Conservation (phyloP, 2,888 invertebrate species). For the Plemyria rubiginata region DNA sequence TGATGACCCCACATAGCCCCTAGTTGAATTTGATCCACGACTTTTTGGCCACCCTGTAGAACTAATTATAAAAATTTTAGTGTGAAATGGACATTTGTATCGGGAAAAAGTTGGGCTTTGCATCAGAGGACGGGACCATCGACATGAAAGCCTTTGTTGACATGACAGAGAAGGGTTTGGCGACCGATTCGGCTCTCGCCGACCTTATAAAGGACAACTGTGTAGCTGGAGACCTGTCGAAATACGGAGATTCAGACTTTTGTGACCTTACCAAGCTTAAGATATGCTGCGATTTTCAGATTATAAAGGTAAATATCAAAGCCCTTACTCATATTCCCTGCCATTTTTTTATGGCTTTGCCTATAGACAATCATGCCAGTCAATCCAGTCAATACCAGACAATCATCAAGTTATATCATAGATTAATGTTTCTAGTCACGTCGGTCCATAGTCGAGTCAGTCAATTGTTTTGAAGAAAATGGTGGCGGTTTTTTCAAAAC, state of each 20-base stretch:
- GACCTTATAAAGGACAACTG: slow-evolving; percentile 45
- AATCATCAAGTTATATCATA: no score
- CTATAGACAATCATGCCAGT: no score
- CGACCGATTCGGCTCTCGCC: slow-evolving; percentile 30
- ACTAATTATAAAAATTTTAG: slow-evolving; percentile 39
- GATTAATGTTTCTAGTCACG: no score
- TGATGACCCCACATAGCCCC: no score
- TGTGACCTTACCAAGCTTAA: slow-evolving; percentile 47
- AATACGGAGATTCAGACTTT: slow-evolving; percentile 42
- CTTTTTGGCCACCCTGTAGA: no score
- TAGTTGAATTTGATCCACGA: no score
- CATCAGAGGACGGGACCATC: slow-evolving; percentile 45
- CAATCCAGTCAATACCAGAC: no score
- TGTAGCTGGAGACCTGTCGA: slow-evolving; percentile 41
- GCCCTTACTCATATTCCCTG: no score
- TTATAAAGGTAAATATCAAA: slow-evolving; percentile 42
- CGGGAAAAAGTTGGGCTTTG: slow-evolving; percentile 47
- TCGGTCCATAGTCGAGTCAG: no score
- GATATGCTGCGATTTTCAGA: slow-evolving; percentile 38
- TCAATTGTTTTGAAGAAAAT: no score
- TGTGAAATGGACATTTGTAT: slow-evolving; percentile 50
- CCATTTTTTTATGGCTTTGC: no score
- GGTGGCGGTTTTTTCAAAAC: no score
- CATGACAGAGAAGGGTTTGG: slow-evolving; percentile 25
- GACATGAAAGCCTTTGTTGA: slow-evolving; percentile 41